A percentile compares a stretch with the other conserved stretches of the same genome.
These are phyloP conservation scores for Drosophila imparisetae DNA, from an alignment of 2,888 invertebrate genomes.

Conservation along the genomic window DNA sequence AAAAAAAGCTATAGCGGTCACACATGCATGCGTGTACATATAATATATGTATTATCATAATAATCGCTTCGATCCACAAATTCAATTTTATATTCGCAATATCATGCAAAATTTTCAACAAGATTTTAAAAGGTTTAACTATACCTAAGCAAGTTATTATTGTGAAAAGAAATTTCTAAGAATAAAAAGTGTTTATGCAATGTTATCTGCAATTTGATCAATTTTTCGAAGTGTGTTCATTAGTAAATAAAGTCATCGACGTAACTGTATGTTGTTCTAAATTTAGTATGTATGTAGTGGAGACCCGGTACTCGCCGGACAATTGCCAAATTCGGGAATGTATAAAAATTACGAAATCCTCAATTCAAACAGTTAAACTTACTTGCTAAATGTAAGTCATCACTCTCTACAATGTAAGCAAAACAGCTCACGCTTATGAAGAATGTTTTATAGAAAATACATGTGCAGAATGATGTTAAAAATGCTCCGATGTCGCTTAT, in stretches of 20 bases:
- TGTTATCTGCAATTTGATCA: conserved; percentile 25
- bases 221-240: not conserved
- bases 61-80: conserved; percentile 20
- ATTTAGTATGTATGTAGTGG: not conserved
- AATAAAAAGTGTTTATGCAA: conserved; percentile 45
- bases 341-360: not conserved
- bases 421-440: not conserved
- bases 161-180: conserved; percentile 30
- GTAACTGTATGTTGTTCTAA: not conserved
- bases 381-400: not conserved
- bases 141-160: conserved; percentile 36
- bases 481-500: not conserved
- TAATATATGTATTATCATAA: conserved; percentile 41
- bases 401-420: not conserved
- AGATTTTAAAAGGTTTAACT: conserved; percentile 25
- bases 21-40: conserved; percentile 1
- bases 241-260: not conserved
- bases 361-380: not conserved
- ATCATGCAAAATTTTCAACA: conserved; percentile 1
- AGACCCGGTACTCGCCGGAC: no score
- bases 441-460: not conserved
- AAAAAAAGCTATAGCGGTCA: not conserved
- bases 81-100: conserved; percentile 26
- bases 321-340: not conserved
- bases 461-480: not conserved